phyloP scores from a whole-genome alignment of 2,113 vertebrate genomes.

The Lynx canadensis region DNA sequence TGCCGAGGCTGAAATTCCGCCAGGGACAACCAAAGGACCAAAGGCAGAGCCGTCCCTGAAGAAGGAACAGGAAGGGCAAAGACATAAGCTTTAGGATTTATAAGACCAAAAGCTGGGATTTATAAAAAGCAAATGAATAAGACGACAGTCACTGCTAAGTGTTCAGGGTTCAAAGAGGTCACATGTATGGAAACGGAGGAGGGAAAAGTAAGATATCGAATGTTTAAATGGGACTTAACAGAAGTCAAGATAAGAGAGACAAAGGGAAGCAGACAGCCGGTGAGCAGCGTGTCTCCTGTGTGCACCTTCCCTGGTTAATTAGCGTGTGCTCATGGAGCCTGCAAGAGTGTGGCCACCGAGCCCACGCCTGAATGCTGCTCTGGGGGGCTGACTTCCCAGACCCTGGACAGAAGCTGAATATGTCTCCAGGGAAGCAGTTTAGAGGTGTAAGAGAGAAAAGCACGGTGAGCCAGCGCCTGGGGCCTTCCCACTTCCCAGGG shows the following conservation, averaged over 20 bases:
- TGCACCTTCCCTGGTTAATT: neutral
- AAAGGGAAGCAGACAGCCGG: neutral
- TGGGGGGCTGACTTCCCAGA: neutral
- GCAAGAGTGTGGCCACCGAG: neutral
- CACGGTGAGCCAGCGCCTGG: neutral
- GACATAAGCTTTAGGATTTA: neutral
- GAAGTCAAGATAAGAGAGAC: neutral
- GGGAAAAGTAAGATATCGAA: neutral
- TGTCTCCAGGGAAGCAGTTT: slow-evolving; percentile 56
- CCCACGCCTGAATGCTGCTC: neutral
- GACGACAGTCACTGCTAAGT: neutral
- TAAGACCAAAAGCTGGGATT: neutral
- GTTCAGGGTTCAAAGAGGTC: neutral
- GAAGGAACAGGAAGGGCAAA: neutral
- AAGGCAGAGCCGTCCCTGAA: neutral
- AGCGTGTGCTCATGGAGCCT: neutral
- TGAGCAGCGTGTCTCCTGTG: neutral
- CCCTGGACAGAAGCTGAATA: neutral
- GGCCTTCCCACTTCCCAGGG: neutral
- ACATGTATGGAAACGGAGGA: neutral
- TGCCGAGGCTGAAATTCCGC: neutral
- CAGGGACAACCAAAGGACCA: neutral
- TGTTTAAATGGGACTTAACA: neutral
- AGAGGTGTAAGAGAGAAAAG: neutral
- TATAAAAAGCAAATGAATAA: neutral